These are phyloP conservation scores for Psittacula cyanocephala DNA, from an alignment of 2,113 vertebrate genomes.

Conservation along the genomic window DNA sequence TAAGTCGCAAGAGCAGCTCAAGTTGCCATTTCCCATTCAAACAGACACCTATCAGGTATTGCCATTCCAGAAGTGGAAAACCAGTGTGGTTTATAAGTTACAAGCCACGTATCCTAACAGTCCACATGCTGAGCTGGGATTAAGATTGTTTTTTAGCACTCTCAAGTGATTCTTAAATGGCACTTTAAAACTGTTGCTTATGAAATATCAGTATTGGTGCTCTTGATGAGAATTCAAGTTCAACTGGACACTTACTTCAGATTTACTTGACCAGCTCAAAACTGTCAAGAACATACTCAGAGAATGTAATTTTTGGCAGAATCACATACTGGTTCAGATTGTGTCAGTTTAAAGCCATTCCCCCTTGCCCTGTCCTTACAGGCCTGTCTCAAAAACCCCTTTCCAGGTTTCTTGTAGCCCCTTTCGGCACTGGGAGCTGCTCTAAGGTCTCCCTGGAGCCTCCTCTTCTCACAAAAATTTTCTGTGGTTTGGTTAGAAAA, in stretches of 20 bases:
- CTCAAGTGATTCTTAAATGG: not conserved
- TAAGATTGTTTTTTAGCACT: not conserved
- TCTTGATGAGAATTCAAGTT: not conserved
- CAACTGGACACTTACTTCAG: not conserved
- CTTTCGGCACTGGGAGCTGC: not conserved
- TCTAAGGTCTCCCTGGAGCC: not conserved
- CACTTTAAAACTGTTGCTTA: not conserved
- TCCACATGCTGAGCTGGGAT: not conserved
- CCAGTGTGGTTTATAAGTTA: too few species aligned
- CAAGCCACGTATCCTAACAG: not conserved
- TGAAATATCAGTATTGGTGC: not conserved
- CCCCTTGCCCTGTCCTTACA: not conserved
- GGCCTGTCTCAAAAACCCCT: not conserved
- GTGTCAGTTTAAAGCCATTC: not conserved
- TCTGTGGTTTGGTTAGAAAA: not conserved
- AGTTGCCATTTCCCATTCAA: not conserved
- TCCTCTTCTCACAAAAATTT: not conserved
- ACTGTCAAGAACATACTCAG: fast-evolving
- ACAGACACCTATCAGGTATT: fast-evolving
- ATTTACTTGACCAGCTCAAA: not conserved
- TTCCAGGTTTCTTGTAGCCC: not conserved
- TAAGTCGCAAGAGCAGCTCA: not conserved
- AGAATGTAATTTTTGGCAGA: not conserved
- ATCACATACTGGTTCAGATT: not conserved
- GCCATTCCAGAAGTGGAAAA: not conserved